Evolutionary conservation across 2,797 vertebrate genomes (phyloP).

Genomic region (Oryzias dopingdopingensis): DNA sequence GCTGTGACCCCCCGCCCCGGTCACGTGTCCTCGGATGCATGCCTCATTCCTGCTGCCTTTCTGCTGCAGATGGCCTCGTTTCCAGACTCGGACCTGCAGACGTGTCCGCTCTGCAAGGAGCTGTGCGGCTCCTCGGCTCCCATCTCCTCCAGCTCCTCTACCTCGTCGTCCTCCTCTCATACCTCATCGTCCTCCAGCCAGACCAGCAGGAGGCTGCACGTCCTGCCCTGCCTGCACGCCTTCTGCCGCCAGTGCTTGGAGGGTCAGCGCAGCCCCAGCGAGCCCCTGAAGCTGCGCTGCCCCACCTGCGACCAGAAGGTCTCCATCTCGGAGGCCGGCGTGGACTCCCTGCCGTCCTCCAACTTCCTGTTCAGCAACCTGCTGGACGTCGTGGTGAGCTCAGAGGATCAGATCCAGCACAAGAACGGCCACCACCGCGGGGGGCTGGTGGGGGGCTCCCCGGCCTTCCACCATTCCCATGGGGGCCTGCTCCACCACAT

Average conservation of each 20-base stretch:
- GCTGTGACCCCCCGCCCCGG: conserved; percentile 27
- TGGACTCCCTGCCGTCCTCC: conserved; percentile 89
- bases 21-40: conserved; percentile 45
- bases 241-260: conserved; percentile 92
- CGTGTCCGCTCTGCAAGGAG: conserved; percentile 91
- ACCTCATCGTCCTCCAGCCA: conserved; percentile 84
- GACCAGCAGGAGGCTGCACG: conserved; percentile 84
- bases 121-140: conserved; percentile 88
- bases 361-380: conserved; percentile 92
- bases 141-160: conserved; percentile 86
- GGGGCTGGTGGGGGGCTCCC: conserved; percentile 51
- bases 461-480: conserved; percentile 65
- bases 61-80: conserved; percentile 85
- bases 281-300: conserved; percentile 86
- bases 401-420: conserved; percentile 82
- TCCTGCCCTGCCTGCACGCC: conserved; percentile 89
- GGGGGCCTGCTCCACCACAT: conserved; percentile 72
- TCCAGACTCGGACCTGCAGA: conserved; percentile 89
- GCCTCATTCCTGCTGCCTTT: conserved; percentile 47
- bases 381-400: conserved; percentile 89
- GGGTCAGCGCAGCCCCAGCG: conserved; percentile 81
- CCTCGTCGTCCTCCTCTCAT: conserved; percentile 89
- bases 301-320: conserved; percentile 92
- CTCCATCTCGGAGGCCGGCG: conserved; percentile 87
- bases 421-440: conserved; percentile 75